Conservation (phyloP, 1,140 invertebrate species). For the Bombyx mandarina region DNA sequence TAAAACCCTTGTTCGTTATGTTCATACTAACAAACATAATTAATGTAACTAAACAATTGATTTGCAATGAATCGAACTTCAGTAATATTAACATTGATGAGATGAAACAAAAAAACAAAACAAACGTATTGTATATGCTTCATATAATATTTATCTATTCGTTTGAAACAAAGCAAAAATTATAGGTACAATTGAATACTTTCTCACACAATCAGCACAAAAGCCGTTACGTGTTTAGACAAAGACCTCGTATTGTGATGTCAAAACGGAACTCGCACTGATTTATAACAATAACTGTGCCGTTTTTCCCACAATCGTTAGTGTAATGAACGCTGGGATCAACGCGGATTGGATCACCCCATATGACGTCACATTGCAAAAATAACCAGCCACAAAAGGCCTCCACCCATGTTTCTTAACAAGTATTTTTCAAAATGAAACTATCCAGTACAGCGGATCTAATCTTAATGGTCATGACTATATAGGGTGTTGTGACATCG, state of each 20-base stretch:
- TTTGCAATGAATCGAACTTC: too few species aligned
- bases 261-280: slow-evolving; percentile 61
- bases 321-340: slow-evolving; percentile 50
- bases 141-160: background rate
- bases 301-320: slow-evolving; percentile 65
- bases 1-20: too few species aligned
- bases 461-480: slow-evolving; percentile 4
- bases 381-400: too few species aligned
- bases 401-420: too few species aligned
- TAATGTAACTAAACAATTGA: too few species aligned
- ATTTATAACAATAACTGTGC: slow-evolving; percentile 62
- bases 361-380: slow-evolving; percentile 33
- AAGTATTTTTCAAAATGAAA: background rate
- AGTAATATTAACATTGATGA: too few species aligned
- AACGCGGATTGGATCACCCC: slow-evolving; percentile 54
- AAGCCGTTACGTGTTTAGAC: slow-evolving; percentile 16
- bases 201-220: slow-evolving; percentile 2
- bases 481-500: slow-evolving; percentile 63
- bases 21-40: too few species aligned
- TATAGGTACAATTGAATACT: background rate
- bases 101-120: too few species aligned
- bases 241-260: slow-evolving; percentile 31
- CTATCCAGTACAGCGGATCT: background rate
- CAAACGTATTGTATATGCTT: background rate
- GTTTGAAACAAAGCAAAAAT: slow-evolving; percentile 3